Conservation (phyloP, 2,113 vertebrate genomes). For the Pelmatolapia mariae region DNA sequence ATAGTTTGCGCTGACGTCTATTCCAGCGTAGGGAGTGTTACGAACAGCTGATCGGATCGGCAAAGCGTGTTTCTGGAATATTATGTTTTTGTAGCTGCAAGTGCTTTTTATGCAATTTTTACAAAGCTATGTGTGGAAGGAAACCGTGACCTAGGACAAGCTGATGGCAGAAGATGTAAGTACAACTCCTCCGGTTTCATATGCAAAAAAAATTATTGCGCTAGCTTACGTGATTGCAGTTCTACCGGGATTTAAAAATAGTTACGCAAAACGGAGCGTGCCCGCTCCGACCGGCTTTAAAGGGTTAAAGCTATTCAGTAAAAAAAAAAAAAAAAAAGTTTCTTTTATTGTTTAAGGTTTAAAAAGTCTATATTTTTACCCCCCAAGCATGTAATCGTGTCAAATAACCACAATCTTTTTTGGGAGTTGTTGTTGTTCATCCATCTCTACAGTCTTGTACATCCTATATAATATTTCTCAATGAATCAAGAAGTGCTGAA, state of each 20-base stretch:
- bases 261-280: too few species aligned
- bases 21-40: neutral
- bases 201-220: too few species aligned
- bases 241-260: too few species aligned
- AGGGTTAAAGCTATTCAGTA: too few species aligned
- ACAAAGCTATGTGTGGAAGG: neutral
- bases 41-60: neutral
- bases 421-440: neutral
- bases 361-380: neutral
- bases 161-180: neutral
- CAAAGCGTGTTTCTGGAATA: neutral
- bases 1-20: neutral
- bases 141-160: neutral
- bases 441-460: neutral
- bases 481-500: neutral
- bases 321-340: neutral
- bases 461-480: neutral
- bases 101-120: neutral
- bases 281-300: too few species aligned
- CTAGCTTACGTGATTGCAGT: too few species aligned
- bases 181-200: neutral
- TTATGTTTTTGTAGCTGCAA: neutral
- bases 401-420: neutral
- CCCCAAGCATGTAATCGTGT: neutral
- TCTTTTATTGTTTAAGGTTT: neutral